Conservation (phyloP, 2,888 invertebrate genomes). For the Agrochola macilenta region DNA sequence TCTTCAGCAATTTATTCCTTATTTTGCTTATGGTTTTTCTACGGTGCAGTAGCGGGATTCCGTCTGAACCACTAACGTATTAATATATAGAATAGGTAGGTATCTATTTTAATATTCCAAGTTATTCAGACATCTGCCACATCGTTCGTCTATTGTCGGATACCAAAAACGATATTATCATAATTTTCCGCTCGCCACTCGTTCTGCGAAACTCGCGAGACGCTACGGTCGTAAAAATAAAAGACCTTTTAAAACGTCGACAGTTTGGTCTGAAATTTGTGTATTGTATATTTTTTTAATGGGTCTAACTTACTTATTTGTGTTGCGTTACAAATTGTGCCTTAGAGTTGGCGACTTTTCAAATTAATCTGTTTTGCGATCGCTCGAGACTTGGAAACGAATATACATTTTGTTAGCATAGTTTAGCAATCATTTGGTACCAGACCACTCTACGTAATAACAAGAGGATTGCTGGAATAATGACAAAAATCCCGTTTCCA, state of each 20-base stretch:
- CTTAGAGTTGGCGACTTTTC: constrained; percentile 40
- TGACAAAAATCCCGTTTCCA: not conserved
- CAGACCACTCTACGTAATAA: not conserved
- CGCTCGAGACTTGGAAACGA: not conserved
- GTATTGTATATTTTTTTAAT: constrained; percentile 58
- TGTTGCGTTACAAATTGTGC: constrained; percentile 63
- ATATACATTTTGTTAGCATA: not conserved
- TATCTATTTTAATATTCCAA: constrained; percentile 36
- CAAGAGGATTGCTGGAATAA: not conserved
- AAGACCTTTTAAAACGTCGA: constrained; percentile 71
- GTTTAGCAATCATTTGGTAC: not conserved
- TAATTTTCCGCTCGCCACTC: constrained; percentile 83
- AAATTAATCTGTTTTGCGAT: constrained; percentile 34
- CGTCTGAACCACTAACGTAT: not conserved
- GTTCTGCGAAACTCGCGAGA: constrained; percentile 75
- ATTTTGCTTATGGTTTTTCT: not conserved
- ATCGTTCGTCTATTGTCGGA: constrained; percentile 69
- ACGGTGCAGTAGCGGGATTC: not conserved
- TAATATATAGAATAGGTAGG: not conserved
- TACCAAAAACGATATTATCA: constrained; percentile 75
- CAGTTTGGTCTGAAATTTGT: constrained; percentile 61
- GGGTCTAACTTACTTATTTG: constrained; percentile 59
- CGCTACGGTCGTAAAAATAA: constrained; percentile 76
- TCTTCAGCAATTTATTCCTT: not conserved
- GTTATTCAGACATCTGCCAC: constrained; percentile 66